Percentiles rank a stretch among this genome's conserved stretches.
Evolutionary conservation across 2,888 invertebrate species (phyloP).

Genomic region (Dynastes grantii): DNA sequence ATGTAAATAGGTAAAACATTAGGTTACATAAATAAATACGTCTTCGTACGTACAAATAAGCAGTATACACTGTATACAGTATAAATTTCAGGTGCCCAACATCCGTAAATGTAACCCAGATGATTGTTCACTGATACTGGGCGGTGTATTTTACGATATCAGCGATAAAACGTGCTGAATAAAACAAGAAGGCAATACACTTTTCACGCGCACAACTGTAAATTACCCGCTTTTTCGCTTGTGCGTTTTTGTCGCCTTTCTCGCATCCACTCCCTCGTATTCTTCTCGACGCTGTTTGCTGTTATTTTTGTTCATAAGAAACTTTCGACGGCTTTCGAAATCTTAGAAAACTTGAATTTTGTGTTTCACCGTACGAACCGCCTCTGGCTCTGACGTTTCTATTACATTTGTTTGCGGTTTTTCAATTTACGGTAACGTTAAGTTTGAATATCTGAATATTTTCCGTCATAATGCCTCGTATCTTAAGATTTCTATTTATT

Average conservation of each 20-base stretch:
- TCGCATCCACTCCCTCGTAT: slow-evolving; percentile 17
- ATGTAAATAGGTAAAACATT: too few species aligned
- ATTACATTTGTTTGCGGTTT: slow-evolving; percentile 38
- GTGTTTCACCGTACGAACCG: slow-evolving; percentile 28
- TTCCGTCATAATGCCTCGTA: slow-evolving; percentile 16
- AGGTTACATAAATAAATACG: too few species aligned
- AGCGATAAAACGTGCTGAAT: slow-evolving; percentile 39
- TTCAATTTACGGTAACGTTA: slow-evolving; percentile 38
- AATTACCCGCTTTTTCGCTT: slow-evolving; percentile 29
- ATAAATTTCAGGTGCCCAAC: not conserved
- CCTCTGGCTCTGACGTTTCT: slow-evolving; percentile 41
- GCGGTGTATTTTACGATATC: slow-evolving; percentile 19
- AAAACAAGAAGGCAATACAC: slow-evolving; percentile 41
- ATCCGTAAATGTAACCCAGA: not conserved
- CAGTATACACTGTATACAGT: not conserved
- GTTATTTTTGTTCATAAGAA: slow-evolving; percentile 36
- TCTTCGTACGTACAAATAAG: not conserved
- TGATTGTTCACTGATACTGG: not conserved
- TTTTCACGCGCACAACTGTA: slow-evolving; percentile 40
- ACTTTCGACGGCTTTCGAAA: slow-evolving; percentile 36
- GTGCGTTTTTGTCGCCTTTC: slow-evolving; percentile 27
- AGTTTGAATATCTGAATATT: slow-evolving; percentile 40
- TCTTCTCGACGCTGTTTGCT: slow-evolving; percentile 24
- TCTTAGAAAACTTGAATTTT: slow-evolving; percentile 37
- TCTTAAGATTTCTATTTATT: slow-evolving; percentile 17